phyloP scores from a whole-genome alignment of 2,113 vertebrate species.

The Lucifuga dentata region DNA sequence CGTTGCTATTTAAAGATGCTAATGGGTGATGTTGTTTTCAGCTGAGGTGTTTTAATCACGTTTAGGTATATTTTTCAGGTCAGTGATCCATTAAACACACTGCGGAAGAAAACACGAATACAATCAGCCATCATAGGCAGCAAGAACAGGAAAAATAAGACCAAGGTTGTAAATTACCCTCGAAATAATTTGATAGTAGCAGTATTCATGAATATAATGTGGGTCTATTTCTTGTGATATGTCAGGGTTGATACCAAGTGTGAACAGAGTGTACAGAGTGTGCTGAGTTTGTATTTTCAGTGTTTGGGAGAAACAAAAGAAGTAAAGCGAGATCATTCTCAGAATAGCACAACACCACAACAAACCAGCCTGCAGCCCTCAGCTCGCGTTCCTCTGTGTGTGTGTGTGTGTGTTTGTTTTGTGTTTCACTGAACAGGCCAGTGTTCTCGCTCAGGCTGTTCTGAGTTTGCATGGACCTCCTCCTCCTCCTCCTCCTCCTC shows the following conservation, averaged over 20 bases:
- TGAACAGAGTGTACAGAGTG: conserved; percentile 25
- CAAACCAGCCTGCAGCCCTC: conserved; percentile 40
- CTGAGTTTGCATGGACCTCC: conserved; percentile 21
- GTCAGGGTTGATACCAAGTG: background rate
- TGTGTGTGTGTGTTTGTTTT: conserved; percentile 19
- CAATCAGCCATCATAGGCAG: background rate
- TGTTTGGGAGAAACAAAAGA: conserved; percentile 35
- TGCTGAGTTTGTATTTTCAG: conserved; percentile 22
- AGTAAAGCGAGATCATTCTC: conserved; percentile 45
- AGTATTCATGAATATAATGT: background rate
- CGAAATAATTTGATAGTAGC: conserved; percentile 1
- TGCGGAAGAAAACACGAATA: too few species aligned
- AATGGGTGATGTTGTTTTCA: too few species aligned
- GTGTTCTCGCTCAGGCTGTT: conserved; percentile 50
- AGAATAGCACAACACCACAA: conserved; percentile 64
- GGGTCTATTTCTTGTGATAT: conserved; percentile 14
- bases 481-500: background rate
- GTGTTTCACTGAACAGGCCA: conserved; percentile 22
- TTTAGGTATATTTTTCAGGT: too few species aligned
- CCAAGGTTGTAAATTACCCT: background rate
- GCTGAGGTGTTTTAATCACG: too few species aligned
- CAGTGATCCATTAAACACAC: too few species aligned
- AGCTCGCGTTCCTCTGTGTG: conserved; percentile 8
- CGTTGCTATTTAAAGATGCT: too few species aligned
- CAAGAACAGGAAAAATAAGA: background rate